Evolutionary conservation across 1,140 invertebrate genomes (phyloP), one percentile per base, ranked within the genome.

Genomic region (Lasioglossum baleicum): DNA sequence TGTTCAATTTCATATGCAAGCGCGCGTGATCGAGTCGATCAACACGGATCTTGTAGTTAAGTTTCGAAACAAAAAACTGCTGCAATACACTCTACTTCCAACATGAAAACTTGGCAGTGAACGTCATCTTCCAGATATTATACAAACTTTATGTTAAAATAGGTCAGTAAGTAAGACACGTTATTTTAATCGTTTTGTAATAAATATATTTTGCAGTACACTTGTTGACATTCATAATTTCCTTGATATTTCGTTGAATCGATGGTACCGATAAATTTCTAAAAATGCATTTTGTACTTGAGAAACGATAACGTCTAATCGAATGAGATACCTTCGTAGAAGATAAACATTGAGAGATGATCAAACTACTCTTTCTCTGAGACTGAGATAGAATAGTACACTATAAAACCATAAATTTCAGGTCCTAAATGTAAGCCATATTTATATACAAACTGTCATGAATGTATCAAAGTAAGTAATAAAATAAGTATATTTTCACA

Each of bases 131-230:
- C 76, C 71, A 58, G 76, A 75, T 68, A 82, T 70, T 53, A 20
- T 78, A 72, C 31, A 17, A 31, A 76, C 22, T 58, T 58, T 58
- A 58, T 58, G 56, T 58, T 58, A n/a, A 53, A 51, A 31, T 81
- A 68, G 20, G 31, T 76, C 13, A 71, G 22, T 84, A 26, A 70
- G 44, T 74, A 35, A 48, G 44, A 73, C 35, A 82, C 48, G 89
- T 80, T 81, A 87, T 74, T 87, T 87, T 58, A 83, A 84, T 83
- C 90, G 91, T 91, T 91, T 91, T 92, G 86, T 91, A 91, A 92
- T 92, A 91, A 91, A 91, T 75, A 87, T 83, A 88, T 90, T 90
- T 84, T 88, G 83, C 73, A 83, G 64, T 82, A 86, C 69, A 35
- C 7, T 72, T 56, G 64, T 71, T 60, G 68, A 81, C 58, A 65